Conservation (phyloP, 2,797 vertebrate genomes). For the Enoplosus armatus region DNA sequence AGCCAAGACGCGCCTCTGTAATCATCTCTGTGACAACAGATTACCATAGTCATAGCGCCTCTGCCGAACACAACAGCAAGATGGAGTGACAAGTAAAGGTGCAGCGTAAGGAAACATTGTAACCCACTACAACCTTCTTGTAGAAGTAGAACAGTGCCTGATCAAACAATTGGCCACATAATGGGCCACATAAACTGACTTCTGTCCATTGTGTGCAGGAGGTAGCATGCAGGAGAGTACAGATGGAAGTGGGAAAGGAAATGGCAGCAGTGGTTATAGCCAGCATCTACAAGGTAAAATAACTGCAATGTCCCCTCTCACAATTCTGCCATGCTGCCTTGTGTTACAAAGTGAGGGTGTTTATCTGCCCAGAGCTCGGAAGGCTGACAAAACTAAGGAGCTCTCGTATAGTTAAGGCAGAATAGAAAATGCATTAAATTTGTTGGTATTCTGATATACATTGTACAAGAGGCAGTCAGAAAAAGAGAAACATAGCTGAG, state of each 20-base stretch:
- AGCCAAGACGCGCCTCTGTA: conserved; percentile 21
- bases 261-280: conserved; percentile 3
- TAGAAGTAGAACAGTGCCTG: neutral
- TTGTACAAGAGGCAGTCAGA: neutral
- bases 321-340: neutral
- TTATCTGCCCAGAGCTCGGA: conserved; percentile 18
- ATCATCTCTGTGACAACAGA: conserved; percentile 40
- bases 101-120: neutral
- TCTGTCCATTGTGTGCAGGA: neutral
- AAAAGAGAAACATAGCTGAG: neutral
- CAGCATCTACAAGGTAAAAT: conserved; percentile 44
- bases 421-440: conserved; percentile 9
- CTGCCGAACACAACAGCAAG: neutral
- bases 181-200: neutral
- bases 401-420: neutral
- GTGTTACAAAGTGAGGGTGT: conserved; percentile 10
- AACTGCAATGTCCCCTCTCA: conserved; percentile 9
- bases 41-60: neutral
- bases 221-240: conserved; percentile 18
- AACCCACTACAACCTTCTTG: neutral
- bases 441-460: neutral
- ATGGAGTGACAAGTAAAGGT: neutral
- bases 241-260: conserved; percentile 12
- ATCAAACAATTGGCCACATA: conserved; percentile 1
- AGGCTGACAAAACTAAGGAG: conserved; percentile 1